Conservation (phyloP, 64 coral and sea anemone genomes). For the Stichodactyla helianthus region DNA sequence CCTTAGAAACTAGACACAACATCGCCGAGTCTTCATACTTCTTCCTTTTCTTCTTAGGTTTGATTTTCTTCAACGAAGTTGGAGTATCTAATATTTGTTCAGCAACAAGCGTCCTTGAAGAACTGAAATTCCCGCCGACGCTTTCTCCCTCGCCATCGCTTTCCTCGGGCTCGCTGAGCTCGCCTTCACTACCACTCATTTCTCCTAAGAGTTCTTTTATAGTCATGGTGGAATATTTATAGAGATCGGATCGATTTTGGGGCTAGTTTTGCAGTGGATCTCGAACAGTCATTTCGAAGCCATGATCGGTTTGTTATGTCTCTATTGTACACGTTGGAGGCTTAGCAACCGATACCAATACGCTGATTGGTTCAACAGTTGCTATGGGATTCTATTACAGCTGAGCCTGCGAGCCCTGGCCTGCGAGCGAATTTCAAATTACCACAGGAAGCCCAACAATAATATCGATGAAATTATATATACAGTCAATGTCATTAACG, state of each 20-base stretch:
- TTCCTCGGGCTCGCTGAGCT: constrained; percentile 55
- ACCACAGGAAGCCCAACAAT: constrained; percentile 6
- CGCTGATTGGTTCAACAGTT: constrained; percentile 53
- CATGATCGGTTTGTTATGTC: constrained; percentile 48
- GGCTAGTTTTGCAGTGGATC: constrained; percentile 3
- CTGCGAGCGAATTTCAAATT: too few relatives aligned
- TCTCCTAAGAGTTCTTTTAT: constrained; percentile 72
- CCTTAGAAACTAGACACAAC: neutral
- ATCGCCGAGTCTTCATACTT: constrained; percentile 37
- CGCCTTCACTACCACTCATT: constrained; percentile 66
- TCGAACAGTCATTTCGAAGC: constrained; percentile 13
- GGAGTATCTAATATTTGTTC: constrained; percentile 38
- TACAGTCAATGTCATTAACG: too few relatives aligned
- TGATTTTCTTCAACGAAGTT: constrained; percentile 63
- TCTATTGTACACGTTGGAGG: constrained; percentile 26
- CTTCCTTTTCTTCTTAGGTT: constrained; percentile 91
- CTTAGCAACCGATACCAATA: constrained; percentile 35
- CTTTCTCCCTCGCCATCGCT: constrained; percentile 87
- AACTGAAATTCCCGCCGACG: constrained; percentile 42
- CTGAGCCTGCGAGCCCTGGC: neutral
- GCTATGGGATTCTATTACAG: constrained; percentile 42
- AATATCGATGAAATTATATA: neutral
- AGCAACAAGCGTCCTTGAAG: constrained; percentile 21
- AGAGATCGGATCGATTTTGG: neutral
- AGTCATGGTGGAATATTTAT: constrained; percentile 40